Base-by-base conservation (phyloP, 2,797 vertebrate species). In the Lerista edwardsae region DNA sequence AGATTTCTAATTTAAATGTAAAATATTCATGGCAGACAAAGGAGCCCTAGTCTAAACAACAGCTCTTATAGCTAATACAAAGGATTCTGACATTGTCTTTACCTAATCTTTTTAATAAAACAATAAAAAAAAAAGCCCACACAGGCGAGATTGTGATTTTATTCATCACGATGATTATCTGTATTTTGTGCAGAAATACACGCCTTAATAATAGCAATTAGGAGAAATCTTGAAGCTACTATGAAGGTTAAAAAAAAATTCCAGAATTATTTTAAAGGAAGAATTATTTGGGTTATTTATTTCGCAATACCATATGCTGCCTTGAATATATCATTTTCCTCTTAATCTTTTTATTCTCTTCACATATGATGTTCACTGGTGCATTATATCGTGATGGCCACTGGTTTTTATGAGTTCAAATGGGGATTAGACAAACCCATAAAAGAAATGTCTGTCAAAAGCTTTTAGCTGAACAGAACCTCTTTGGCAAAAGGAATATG, bases 1-100 rank as follows among this genome's bases (percentile, higher is more conserved):
- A 90, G 87, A 88, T 86, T 92, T 91, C 84, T 93, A 94, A 94
- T 94, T 95, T 94, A 94, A 95, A 94, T 93, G 85, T 89, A 94
- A 91, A 93, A 84, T 91, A 93, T 87, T 93, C 87, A 87, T 77
- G 62, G 82, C 79, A 91, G 90, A 94, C 85, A 90, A 94, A 93
- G 83, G 87, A 88, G 90, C 82, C 78, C 75, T 65, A 86, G 83
- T 84, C 31, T 80, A 90, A 89, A 87, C 39, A 89, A 72, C 83
- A 90, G 75, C 84, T 91, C 85, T 89, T 89, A 55, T 75, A 87
- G 80, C 84, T 91, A 85, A 39, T 84, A 87, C 80, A 84, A 92
- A 84, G 89, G 68, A 86, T 79, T 65, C 80, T 79, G 84, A 71
- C 1, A 79, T 19, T 91, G 65, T 73, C 91, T 93, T 86, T 91